phyloP scores from a whole-genome alignment of 2,113 vertebrate genomes.

The Cromileptes altivelis region DNA sequence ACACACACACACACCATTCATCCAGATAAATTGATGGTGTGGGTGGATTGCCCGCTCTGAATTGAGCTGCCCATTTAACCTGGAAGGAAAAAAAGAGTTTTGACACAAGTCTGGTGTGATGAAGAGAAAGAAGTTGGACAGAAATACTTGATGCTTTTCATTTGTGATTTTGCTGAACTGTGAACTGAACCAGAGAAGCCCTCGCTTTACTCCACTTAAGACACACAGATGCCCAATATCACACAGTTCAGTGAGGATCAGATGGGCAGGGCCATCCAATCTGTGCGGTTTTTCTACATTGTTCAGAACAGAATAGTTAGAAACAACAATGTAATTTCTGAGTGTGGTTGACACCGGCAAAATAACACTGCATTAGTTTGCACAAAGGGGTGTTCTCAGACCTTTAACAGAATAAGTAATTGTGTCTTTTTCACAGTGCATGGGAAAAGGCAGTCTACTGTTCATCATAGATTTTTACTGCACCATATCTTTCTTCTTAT shows the following conservation, averaged over 20 bases:
- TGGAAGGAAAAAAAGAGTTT: constrained; percentile 32
- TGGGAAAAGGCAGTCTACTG: background rate
- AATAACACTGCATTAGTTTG: background rate
- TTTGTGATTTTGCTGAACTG: constrained; percentile 31
- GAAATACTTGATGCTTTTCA: background rate
- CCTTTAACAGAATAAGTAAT: background rate
- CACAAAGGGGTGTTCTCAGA: background rate
- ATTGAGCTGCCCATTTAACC: constrained; percentile 41
- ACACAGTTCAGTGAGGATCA: constrained; percentile 43
- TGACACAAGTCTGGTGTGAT: constrained; percentile 28
- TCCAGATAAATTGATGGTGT: constrained; percentile 39
- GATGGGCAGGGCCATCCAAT: constrained; percentile 12
- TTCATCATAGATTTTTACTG: background rate
- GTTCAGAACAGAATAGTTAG: background rate
- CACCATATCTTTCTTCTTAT: background rate
- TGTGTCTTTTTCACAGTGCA: background rate
- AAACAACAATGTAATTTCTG: constrained; percentile 6
- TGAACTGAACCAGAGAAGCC: background rate
- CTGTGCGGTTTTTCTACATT: constrained; percentile 25
- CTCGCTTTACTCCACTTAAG: constrained; percentile 26
- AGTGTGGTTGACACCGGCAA: background rate
- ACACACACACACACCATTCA: background rate
- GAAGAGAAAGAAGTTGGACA: background rate
- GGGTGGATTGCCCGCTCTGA: constrained; percentile 31
- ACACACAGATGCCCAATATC: constrained; percentile 32